Base-by-base conservation (phyloP, 2,797 vertebrate species). In the Chromis chromis region DNA sequence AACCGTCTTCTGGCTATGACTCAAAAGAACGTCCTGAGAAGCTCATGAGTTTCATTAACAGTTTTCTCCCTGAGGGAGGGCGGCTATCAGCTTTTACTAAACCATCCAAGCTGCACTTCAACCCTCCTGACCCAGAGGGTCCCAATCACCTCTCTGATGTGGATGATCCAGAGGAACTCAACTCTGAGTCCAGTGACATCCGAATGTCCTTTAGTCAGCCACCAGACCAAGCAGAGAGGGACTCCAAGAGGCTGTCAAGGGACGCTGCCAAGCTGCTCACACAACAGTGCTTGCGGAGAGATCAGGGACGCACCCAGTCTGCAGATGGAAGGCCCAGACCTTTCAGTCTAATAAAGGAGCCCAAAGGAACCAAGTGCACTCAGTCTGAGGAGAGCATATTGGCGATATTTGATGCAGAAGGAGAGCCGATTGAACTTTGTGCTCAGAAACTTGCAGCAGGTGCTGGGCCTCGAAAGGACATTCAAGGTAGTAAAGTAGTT, bases 341-440 rank as follows among this genome's bases (percentile, higher is more conserved):
- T 16, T 93, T 94, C 52, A 94, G 94, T 81, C 92, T 96, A 31
- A 88, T 96, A 60, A 95, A 95, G 76, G 94, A 95, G 69, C 92
- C 94, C 60, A 94, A 93, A 64, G 91, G 78, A 65, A 70, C 92
- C 21, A 94, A 93, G 78, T 93, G 94, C 76, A 94, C 95, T 53
- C 95, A 96, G 87, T 97, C 96, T 7, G 96, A 96, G 82, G 96
- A 97, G 85, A 96, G 95, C 64, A 83, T 96, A 36, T 89, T 91
- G 0, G 88, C 95, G 19, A 92, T 96, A 88, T 96, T 96, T 60
- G 95, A 97, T 78, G 95, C 95, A 2, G 94, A 96, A 46, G 95
- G 95, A 16, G 93, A 96, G 67, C 95, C 96, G 6, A 94, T 96
- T 81, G 94, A 96, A 86, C 92, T 96, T 62, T 93, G 93, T 79